Conservation (phyloP, 2,888 invertebrate species). For the Athalia rosae region DNA sequence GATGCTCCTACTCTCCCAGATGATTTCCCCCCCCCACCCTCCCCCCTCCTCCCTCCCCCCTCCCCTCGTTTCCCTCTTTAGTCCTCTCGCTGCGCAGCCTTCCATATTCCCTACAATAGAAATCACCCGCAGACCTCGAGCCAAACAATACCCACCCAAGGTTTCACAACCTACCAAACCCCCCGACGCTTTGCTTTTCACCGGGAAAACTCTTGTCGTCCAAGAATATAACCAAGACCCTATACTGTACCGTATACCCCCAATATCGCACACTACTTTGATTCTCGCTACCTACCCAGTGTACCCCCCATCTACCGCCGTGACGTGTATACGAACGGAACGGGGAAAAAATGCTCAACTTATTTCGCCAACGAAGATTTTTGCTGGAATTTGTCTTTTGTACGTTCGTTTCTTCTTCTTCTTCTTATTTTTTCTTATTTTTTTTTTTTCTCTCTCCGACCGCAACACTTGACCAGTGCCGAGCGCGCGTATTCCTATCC, state of each 20-base stretch:
- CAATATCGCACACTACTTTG: neutral
- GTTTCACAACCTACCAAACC: too few relatives aligned
- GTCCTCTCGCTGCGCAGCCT: neutral
- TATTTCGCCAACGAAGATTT: neutral
- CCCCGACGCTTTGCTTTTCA: neutral
- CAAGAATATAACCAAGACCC: conserved; percentile 11
- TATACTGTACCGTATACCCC: neutral
- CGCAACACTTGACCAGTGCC: conserved; percentile 40
- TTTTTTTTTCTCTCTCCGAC: neutral
- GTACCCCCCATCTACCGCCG: too few relatives aligned
- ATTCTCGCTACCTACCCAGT: neutral
- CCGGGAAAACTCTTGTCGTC: conserved; percentile 30
- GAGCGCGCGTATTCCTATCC: conserved; percentile 1
- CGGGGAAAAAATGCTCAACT: conserved; percentile 11
- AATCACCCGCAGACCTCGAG: conserved; percentile 61
- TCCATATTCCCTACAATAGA: conserved; percentile 60
- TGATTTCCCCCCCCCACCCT: conserved; percentile 13
- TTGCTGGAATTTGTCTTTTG: conserved; percentile 40
- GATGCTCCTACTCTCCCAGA: too few relatives aligned
- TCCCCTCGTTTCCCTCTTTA: too few relatives aligned
- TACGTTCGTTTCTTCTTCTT: conserved; percentile 24
- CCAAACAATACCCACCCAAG: conserved; percentile 35
- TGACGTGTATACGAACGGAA: too few relatives aligned
- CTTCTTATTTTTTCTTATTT: neutral
- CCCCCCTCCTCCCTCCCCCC: conserved; percentile 10